Conservation (phyloP, 2,113 vertebrate genomes). For the Machaerirhynchus nigripectus region DNA sequence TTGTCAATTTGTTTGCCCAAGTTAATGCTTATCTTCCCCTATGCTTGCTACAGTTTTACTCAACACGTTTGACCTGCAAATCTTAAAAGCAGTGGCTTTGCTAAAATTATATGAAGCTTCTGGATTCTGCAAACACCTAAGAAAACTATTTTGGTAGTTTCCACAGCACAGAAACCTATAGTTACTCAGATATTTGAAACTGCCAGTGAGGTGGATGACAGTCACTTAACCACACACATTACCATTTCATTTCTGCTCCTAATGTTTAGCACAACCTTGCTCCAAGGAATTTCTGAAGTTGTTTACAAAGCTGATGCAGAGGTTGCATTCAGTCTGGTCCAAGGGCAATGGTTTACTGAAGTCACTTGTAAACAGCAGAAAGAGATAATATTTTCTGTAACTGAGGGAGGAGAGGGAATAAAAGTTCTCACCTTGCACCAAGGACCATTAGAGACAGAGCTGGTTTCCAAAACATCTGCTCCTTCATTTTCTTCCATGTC, state of each 20-base stretch:
- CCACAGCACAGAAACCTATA: slow-evolving; percentile 30
- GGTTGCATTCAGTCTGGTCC: neutral
- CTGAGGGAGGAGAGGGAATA: neutral
- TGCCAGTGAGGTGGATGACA: neutral
- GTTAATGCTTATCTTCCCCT: slow-evolving; percentile 19
- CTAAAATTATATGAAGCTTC: neutral
- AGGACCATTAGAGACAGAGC: slow-evolving; percentile 53
- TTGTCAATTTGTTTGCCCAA: slow-evolving; percentile 15
- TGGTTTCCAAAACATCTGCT: slow-evolving; percentile 23
- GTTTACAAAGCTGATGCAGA: slow-evolving; percentile 43
- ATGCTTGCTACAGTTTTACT: neutral
- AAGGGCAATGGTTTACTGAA: neutral
- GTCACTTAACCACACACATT: neutral
- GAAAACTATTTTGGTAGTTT: slow-evolving; percentile 28
- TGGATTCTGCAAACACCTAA: slow-evolving; percentile 5
- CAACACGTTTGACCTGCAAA: neutral
- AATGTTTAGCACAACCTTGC: slow-evolving; percentile 16
- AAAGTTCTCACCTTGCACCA: slow-evolving; percentile 63
- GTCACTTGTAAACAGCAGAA: slow-evolving; percentile 10
- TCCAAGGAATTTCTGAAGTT: slow-evolving; percentile 23
- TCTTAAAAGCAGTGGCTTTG: slow-evolving; percentile 8
- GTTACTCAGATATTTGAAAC: slow-evolving; percentile 39
- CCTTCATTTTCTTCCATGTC: slow-evolving; percentile 67
- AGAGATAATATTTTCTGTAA: neutral
- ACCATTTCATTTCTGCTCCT: slow-evolving; percentile 31